Evolutionary conservation across 2,888 invertebrate genomes (phyloP), one percentile per base, ranked within the genome.

Genomic region (Yponomeuta malinellus): DNA sequence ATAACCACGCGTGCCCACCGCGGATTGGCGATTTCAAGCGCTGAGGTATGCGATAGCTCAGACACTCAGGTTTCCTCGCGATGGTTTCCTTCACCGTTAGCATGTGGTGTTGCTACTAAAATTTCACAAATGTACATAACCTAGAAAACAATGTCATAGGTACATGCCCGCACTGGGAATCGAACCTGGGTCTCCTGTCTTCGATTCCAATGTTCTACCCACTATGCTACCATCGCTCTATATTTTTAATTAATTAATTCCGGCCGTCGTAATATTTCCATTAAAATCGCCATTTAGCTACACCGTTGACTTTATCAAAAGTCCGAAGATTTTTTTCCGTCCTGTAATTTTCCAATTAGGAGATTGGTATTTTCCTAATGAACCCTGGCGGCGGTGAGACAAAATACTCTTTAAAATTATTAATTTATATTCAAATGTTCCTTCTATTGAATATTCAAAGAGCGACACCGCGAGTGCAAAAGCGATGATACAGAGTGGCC

Each of bases 391-490:
- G 52, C 31, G 43, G 3, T 64, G 70, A 71, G 64, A 63, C 71
- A 74, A 72, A 68, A 71, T 73, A 72, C 68, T 65, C 67, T 37
- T 37, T 12, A 68, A 73, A 37, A 68, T 71, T 65, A 73, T 73
- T 68, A 68, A 68, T 68, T 72, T 73, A 71, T 73, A 73, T 74
- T 73, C 68, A 73, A 73, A 73, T 72, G 70, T 63, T 12, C 33
- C 64, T 67, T 37, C 15, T 23, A 68, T 69, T 74, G 71, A 73
- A 73, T 73, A 74, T 73, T 73, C 71, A 74, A 71, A 67, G n/a
- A 29, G 71, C 72, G 48, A 69, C 72, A 75, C 73, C 73, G 71
- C 71, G 71, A 75, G 72, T 74, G 5, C 4, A 59, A 59, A 59
- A 59, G 15, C 12, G 15, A 1, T 59, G 52, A 15, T 59, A 59